A percentile compares a stretch with the other conserved stretches of the same genome.
phyloP scores from a whole-genome alignment of 2,888 invertebrate species.

The Drosophila fungiperda region DNA sequence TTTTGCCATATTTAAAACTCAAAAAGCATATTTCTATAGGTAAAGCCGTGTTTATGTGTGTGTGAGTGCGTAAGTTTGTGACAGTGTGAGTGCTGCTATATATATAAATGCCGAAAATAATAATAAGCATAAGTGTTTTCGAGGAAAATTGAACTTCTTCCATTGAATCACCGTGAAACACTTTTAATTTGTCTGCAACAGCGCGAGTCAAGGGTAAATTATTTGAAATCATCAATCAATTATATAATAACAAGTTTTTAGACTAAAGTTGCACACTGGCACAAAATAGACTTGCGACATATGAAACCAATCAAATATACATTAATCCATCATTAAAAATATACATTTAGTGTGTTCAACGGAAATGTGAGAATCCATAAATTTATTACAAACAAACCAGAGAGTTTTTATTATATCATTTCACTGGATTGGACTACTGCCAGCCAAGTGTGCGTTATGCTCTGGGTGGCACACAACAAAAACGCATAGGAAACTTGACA shows the following conservation, averaged over 20 bases:
- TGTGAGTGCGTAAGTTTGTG: constrained; percentile 2
- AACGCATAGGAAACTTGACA: constrained; percentile 48
- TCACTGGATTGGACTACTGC: neutral
- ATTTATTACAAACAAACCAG: neutral
- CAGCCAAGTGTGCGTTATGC: neutral
- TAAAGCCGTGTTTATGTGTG: neutral
- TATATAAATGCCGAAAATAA: constrained; percentile 39
- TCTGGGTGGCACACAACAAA: constrained; percentile 14
- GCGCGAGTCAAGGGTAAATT: constrained; percentile 24
- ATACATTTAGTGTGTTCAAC: neutral
- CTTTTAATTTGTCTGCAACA: constrained; percentile 30
- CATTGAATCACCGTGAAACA: constrained; percentile 30
- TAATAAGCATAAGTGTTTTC: constrained; percentile 32
- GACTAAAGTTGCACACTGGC: constrained; percentile 29
- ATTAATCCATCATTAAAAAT: neutral
- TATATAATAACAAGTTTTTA: constrained; percentile 39
- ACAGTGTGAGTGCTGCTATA: constrained; percentile 15
- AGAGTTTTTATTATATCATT: neutral
- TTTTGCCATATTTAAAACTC: constrained; percentile 62
- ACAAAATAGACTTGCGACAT: neutral
- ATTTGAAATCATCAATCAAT: constrained; percentile 53
- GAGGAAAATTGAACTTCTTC: constrained; percentile 18
- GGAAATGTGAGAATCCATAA: too few species aligned
- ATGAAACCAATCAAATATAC: neutral
- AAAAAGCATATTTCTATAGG: constrained; percentile 43